These are phyloP conservation scores for Zeus faber DNA, from an alignment of 2,113 vertebrate genomes.

Conservation along the genomic window DNA sequence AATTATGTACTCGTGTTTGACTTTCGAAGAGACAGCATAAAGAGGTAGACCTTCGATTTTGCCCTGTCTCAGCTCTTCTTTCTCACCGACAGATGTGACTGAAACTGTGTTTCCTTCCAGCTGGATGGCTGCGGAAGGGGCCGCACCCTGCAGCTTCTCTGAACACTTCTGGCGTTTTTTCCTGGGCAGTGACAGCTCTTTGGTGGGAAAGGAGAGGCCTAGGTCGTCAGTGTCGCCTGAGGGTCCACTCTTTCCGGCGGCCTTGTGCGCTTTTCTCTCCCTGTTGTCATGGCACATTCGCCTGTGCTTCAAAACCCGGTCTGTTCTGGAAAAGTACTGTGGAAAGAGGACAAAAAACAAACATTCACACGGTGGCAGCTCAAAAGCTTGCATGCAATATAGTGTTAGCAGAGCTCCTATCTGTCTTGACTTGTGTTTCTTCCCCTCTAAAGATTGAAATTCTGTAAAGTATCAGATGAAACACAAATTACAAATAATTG, in stretches of 20 bases:
- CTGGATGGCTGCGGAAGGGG: conserved; percentile 27
- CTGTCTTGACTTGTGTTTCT: too few relatives aligned
- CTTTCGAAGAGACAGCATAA: conserved; percentile 87
- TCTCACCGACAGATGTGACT: conserved; percentile 67
- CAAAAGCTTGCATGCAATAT: too few relatives aligned
- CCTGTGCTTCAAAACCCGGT: conserved; percentile 97
- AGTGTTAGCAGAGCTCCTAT: too few relatives aligned
- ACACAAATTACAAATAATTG: too few relatives aligned
- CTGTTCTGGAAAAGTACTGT: conserved; percentile 97
- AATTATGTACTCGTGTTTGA: conserved; percentile 95
- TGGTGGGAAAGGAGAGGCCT: conserved; percentile 78
- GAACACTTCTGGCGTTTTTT: conserved; percentile 89
- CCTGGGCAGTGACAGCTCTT: conserved; percentile 91
- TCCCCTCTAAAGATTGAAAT: too few relatives aligned
- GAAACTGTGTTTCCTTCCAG: conserved; percentile 52
- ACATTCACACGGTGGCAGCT: conserved; percentile 6
- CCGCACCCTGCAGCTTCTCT: conserved; percentile 77
- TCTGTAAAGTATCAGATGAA: too few relatives aligned
- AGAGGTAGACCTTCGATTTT: conserved; percentile 88
- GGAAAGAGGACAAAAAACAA: conserved; percentile 16
- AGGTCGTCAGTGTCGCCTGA: conserved; percentile 78
- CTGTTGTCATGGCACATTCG: conserved; percentile 99
- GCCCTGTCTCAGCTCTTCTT: conserved; percentile 81
- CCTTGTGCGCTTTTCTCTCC: conserved; percentile 87
- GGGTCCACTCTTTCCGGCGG: conserved; percentile 83